Conservation (phyloP, 2,888 invertebrate genomes). For the Oligia fasciuncula region DNA sequence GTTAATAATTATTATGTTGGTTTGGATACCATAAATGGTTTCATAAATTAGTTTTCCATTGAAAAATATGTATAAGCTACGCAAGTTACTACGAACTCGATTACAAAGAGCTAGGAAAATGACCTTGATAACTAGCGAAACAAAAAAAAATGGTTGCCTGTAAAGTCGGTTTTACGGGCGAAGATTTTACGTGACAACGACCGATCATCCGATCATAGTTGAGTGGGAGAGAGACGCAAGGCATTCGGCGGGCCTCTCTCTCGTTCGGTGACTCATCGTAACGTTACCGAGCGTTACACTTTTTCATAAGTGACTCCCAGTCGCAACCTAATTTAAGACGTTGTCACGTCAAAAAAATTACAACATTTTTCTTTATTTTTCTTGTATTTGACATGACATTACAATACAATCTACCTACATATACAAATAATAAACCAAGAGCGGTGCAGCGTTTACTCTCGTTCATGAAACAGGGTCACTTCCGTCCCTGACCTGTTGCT, state of each 20-base stretch:
- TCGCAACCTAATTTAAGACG: too few species aligned
- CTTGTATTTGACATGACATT: not conserved
- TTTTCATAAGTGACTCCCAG: too few species aligned
- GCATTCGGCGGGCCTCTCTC: too few species aligned
- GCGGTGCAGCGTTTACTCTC: not conserved
- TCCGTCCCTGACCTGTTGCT: constrained; percentile 62
- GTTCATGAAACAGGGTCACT: constrained; percentile 44
- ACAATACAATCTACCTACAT: constrained; percentile 3
- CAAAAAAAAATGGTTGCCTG: too few species aligned
- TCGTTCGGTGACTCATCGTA: too few species aligned
- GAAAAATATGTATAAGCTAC: not conserved
- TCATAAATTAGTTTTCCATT: not conserved
- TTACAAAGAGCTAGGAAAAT: not conserved
- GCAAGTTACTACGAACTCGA: not conserved
- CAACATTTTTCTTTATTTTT: not conserved
- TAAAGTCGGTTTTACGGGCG: too few species aligned
- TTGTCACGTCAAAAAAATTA: too few species aligned
- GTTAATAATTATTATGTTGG: not conserved
- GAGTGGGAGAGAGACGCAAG: too few species aligned
- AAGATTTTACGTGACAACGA: too few species aligned
- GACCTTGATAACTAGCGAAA: not conserved
- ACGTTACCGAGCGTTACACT: too few species aligned
- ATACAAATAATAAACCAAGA: constrained; percentile 11
- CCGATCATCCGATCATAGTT: too few species aligned
- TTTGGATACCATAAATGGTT: not conserved